A percentile compares a stretch with the other conserved stretches of the same genome.
phyloP scores from a whole-genome alignment of 2,113 vertebrate genomes.

The Anarhynchus alexandrinus region DNA sequence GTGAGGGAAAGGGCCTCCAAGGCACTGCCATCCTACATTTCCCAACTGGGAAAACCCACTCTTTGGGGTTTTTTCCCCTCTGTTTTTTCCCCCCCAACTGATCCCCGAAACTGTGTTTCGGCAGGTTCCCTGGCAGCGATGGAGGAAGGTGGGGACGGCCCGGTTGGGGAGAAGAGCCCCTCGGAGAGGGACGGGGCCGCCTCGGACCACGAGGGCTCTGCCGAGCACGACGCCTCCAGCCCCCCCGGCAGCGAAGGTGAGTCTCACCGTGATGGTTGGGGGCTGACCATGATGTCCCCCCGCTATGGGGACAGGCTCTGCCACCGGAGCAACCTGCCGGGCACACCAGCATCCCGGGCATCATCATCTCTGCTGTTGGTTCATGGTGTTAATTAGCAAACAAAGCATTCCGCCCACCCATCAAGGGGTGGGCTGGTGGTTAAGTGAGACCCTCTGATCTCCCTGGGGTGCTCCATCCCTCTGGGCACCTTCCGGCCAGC shows the following conservation, averaged over 20 bases:
- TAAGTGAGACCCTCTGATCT: neutral
- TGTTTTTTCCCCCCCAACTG: rapidly evolving
- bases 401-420: rapidly evolving
- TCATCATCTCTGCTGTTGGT: neutral
- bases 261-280: neutral
- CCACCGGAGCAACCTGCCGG: neutral
- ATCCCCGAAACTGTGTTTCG: neutral
- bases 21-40: neutral
- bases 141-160: constrained; percentile 79
- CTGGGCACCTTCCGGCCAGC: rapidly evolving
- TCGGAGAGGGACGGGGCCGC: constrained; percentile 75
- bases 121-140: constrained; percentile 89
- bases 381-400: neutral
- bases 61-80: rapidly evolving
- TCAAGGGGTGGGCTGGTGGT: neutral
- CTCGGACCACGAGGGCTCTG: constrained; percentile 76
- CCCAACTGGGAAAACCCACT: neutral
- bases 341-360: neutral
- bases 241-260: constrained; percentile 80
- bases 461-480: neutral
- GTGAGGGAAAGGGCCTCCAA: too few species aligned
- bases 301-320: rapidly evolving
- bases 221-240: constrained; percentile 73
- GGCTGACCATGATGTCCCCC: neutral
- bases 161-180: constrained; percentile 66